Conservation (phyloP, 2,888 invertebrate species). For the Portevinia maculata region DNA sequence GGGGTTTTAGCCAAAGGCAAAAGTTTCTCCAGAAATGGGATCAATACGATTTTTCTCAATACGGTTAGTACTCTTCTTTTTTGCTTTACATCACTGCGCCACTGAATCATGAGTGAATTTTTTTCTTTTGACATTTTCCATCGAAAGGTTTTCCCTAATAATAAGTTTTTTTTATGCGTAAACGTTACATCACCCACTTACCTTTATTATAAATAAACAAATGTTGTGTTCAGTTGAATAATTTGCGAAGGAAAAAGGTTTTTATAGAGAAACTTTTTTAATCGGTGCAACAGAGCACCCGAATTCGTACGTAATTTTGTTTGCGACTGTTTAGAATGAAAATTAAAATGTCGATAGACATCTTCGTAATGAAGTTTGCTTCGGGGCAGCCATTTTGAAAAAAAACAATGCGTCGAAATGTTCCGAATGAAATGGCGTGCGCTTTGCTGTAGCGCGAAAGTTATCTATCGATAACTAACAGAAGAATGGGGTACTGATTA, state of each 20-base stretch:
- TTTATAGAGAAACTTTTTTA: constrained; percentile 52
- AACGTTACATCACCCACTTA: constrained; percentile 72
- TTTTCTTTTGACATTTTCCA: constrained; percentile 71
- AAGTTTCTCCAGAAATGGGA: constrained; percentile 40
- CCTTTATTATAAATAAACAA: constrained; percentile 72
- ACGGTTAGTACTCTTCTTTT: constrained; percentile 23
- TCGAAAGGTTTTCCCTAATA: constrained; percentile 73
- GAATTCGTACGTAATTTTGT: constrained; percentile 72
- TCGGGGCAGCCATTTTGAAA: constrained; percentile 62
- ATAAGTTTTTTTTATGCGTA: constrained; percentile 44
- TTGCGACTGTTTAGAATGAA: constrained; percentile 74
- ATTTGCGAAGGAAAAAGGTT: constrained; percentile 49
- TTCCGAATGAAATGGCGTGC: constrained; percentile 62
- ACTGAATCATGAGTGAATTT: constrained; percentile 70
- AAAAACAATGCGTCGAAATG: constrained; percentile 62
- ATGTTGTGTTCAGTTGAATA: constrained; percentile 63
- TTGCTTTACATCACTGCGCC: constrained; percentile 71
- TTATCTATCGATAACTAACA: constrained; percentile 64
- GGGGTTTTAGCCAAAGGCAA: constrained; percentile 32
- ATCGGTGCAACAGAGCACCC: constrained; percentile 73
- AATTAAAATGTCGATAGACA: constrained; percentile 72
- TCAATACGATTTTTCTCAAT: constrained; percentile 36
- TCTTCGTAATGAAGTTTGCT: constrained; percentile 64
- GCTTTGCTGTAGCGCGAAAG: constrained; percentile 39
- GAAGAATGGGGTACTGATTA: not conserved